Evolutionary conservation across 37 sponge, comb jelly and placozoan species (phyloP).

Genomic region (Halichondria panicea): DNA sequence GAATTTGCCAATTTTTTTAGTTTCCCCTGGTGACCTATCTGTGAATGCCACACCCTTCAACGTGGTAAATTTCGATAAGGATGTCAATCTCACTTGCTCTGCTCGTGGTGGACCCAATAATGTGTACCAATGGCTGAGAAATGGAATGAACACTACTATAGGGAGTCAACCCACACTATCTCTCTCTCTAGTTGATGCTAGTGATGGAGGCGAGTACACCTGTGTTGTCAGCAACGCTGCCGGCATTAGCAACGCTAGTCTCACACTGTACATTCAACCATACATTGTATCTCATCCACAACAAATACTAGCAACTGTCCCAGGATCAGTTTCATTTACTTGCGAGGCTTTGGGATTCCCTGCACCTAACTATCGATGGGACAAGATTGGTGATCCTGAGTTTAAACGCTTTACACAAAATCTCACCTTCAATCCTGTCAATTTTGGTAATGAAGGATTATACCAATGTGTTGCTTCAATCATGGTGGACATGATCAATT

Average conservation of each 20-base stretch:
- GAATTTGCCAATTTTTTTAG: no score
- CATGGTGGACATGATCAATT: no score
- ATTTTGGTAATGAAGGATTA: slow-evolving; percentile 37
- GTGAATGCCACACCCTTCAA: no score
- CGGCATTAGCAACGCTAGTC: slow-evolving; percentile 24
- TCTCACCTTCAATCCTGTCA: slow-evolving; percentile 16
- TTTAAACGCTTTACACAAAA: no score
- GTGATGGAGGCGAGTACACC: slow-evolving; percentile 60
- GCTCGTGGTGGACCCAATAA: slow-evolving; percentile 58
- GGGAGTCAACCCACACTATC: background rate
- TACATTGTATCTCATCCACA: slow-evolving; percentile 12
- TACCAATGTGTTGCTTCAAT: slow-evolving; percentile 10
- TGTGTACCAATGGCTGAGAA: slow-evolving; percentile 42
- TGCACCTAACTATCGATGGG: slow-evolving; percentile 35
- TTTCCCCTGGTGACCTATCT: no score
- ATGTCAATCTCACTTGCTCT: slow-evolving; percentile 40
- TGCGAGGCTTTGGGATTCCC: slow-evolving; percentile 57
- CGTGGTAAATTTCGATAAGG: no score
- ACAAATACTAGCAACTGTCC: slow-evolving; percentile 3
- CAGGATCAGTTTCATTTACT: slow-evolving; percentile 18
- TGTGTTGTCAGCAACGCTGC: slow-evolving; percentile 54
- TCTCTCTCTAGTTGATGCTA: slow-evolving; percentile 24
- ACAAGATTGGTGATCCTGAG: no score
- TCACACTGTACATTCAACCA: slow-evolving; percentile 24
- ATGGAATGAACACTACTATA: no score